phyloP scores from a whole-genome alignment of 1,140 invertebrate genomes.

The Periplaneta americana region DNA sequence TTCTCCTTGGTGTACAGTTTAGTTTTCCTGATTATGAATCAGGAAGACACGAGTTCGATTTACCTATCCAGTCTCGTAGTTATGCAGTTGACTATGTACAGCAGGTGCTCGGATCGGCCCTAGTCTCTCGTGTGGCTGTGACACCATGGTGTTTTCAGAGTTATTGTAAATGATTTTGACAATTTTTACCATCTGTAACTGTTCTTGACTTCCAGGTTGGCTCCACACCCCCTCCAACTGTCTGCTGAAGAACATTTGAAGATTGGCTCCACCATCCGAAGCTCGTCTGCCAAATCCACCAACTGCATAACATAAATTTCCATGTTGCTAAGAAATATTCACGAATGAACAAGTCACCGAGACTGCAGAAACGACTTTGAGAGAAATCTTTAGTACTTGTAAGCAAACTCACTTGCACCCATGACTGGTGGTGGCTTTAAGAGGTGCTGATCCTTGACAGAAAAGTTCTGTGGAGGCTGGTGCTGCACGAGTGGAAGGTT shows the following conservation, averaged over 20 bases:
- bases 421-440: constrained; percentile 86
- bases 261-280: constrained; percentile 93
- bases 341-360: background rate
- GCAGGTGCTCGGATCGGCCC: too few species aligned
- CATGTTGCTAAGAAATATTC: background rate
- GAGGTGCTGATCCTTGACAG: constrained; percentile 89
- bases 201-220: constrained; percentile 59
- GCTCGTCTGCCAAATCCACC: constrained; percentile 83
- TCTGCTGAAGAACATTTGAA: constrained; percentile 70
- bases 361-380: background rate
- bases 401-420: constrained; percentile 64
- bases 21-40: too few species aligned
- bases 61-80: too few species aligned
- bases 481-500: constrained; percentile 70
- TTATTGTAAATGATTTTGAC: too few species aligned
- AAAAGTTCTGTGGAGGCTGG: constrained; percentile 76
- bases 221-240: constrained; percentile 50
- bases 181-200: constrained; percentile 44
- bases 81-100: too few species aligned
- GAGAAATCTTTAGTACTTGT: background rate
- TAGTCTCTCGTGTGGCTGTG: too few species aligned
- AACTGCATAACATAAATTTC: constrained; percentile 38
- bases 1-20: too few species aligned
- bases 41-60: too few species aligned
- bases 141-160: too few species aligned